These are phyloP conservation scores for Drosophila subquinaria DNA, from an alignment of 2,888 invertebrate genomes.

Conservation along the genomic window DNA sequence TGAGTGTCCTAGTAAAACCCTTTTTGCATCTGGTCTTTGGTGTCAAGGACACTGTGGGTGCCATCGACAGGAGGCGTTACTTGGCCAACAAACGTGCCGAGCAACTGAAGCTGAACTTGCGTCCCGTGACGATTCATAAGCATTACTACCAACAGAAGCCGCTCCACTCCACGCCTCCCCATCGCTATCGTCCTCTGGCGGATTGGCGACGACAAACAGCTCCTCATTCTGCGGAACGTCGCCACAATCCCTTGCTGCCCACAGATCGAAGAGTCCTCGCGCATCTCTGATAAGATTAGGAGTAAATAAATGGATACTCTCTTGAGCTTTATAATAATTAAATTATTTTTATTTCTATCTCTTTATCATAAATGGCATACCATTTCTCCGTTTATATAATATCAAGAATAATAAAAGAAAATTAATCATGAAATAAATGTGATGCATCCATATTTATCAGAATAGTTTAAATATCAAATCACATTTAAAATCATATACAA, in stretches of 20 bases:
- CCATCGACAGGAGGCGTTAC: conserved; percentile 68
- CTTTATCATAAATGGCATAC: too few species aligned
- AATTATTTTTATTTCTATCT: too few species aligned
- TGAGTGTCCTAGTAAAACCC: conserved; percentile 81
- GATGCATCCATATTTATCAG: too few species aligned
- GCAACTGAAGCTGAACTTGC: conserved; percentile 65
- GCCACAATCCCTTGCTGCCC: conserved; percentile 61
- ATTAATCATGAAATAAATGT: too few species aligned
- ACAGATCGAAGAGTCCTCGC: conserved; percentile 38
- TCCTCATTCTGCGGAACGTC: neutral
- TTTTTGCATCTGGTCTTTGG: conserved; percentile 78
- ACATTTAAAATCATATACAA: too few species aligned
- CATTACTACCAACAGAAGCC: conserved; percentile 79
- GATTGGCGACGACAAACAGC: conserved; percentile 53
- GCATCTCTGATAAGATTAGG: neutral
- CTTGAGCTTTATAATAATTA: neutral
- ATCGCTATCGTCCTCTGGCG: conserved; percentile 45
- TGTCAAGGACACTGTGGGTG: conserved; percentile 73
- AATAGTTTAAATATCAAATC: too few species aligned
- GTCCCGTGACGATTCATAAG: conserved; percentile 83
- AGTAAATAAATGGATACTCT: conserved; percentile 3
- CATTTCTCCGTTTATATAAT: too few species aligned
- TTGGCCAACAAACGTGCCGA: conserved; percentile 66
- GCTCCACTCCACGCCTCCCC: conserved; percentile 50
- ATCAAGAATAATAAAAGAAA: too few species aligned